Base-by-base conservation (phyloP, 2,888 invertebrate genomes). In the Lucinisca nassula region DNA sequence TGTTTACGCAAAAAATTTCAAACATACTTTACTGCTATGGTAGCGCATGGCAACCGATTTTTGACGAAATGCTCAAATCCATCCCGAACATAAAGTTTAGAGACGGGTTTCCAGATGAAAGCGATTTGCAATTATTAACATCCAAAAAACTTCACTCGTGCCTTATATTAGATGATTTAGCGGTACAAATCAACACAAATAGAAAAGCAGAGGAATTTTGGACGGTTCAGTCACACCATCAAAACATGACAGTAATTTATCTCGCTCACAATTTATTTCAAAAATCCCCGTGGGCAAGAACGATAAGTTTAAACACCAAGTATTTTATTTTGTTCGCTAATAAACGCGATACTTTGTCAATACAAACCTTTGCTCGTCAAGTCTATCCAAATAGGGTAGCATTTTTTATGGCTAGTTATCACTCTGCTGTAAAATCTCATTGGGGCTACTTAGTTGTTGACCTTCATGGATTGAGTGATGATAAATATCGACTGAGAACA, bases 381-480 rank as follows among this genome's bases (percentile, higher is more conserved):
- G 30, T 72, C 0, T 76, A 67, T 45, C 37, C 74, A 0, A 51
- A 58, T 40, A 75, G 79, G 37, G 70, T 38, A 32, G 49, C 17
- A 14, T 84, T 32, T 45, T 75, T 84, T 32, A n/a, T 55, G 12
- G 51, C 58, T 12, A 74, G 61, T 17, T 79, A 74, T 67, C 45
- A 45, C n/a, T 55, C 24, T 49, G 79, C 76, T 45, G 40, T 84
- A 40, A 67, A 75, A 49, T 17, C 14, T 30, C 72, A 40, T 21
- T 74, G 58, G 45, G 79, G 79, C 37, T 79, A 79, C 61, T 38
- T 84, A 38, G 17, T 76, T 0, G 74, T 85, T 6, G 81, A 81
- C 37, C 45, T 85, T 49, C 73, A 61, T 27, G 21, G 2, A 4
- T 24, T 21, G 4, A 67, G 74, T 0, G 61, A 74, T 14, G 61